phyloP scores from a whole-genome alignment of 1,140 invertebrate genomes.

The Zaprionus gabonicus region DNA sequence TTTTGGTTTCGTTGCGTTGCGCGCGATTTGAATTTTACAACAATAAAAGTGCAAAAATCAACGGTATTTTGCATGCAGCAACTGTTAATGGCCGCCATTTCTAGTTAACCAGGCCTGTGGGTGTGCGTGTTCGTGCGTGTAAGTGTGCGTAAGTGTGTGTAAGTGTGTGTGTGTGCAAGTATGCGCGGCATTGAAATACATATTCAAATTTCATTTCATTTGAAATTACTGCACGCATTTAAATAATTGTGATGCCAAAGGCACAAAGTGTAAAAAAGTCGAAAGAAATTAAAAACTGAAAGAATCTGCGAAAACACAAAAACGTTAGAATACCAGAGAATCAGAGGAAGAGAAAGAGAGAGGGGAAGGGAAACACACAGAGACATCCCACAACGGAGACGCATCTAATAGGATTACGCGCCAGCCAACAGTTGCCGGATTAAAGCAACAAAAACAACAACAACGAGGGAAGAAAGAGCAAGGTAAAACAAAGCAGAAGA shows the following conservation, averaged over 20 bases:
- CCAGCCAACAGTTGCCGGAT: constrained; percentile 49
- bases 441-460: constrained; percentile 42
- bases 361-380: background rate
- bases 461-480: constrained; percentile 9
- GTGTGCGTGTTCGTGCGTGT: constrained; percentile 21
- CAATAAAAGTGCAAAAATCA: constrained; percentile 78
- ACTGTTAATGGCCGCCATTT: constrained; percentile 43
- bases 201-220: constrained; percentile 77
- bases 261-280: constrained; percentile 66
- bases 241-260: constrained; percentile 64
- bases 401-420: constrained; percentile 48
- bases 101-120: constrained; percentile 24
- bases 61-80: constrained; percentile 40
- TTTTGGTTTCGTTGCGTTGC: constrained; percentile 18
- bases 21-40: constrained; percentile 74
- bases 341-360: background rate
- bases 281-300: constrained; percentile 40
- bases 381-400: constrained; percentile 25
- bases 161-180: constrained; percentile 57
- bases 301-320: background rate
- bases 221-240: constrained; percentile 77
- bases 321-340: background rate
- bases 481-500: constrained; percentile 14
- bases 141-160: constrained; percentile 2
- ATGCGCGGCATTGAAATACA: constrained; percentile 65